These are phyloP conservation scores for Hyles euphorbiae DNA, from an alignment of 1,140 invertebrate genomes.

Conservation along the genomic window DNA sequence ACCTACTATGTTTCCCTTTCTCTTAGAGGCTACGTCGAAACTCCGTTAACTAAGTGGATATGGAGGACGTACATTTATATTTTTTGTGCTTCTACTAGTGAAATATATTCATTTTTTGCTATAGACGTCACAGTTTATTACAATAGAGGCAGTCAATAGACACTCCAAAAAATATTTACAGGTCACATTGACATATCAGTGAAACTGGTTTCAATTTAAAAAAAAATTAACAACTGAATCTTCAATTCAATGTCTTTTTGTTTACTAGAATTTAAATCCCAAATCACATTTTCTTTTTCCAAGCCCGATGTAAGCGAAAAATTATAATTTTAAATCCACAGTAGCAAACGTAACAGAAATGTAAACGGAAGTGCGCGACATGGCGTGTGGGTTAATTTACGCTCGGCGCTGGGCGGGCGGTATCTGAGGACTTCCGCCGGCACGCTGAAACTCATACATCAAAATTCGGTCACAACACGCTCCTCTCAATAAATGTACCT, in stretches of 20 bases:
- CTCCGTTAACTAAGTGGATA: not conserved
- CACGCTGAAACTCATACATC: slow-evolving; percentile 33
- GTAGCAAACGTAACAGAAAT: slow-evolving; percentile 28
- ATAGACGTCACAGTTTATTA: no score
- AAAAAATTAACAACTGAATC: no score
- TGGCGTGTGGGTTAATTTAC: slow-evolving; percentile 34
- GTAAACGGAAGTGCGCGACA: slow-evolving; percentile 26
- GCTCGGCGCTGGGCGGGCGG: slow-evolving; percentile 25
- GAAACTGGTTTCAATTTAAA: no score
- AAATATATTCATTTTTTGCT: no score
- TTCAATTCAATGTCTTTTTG: no score
- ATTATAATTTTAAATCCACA: not conserved
- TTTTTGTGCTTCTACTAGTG: no score
- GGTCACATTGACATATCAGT: no score
- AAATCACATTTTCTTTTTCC: no score
- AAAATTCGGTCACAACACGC: slow-evolving; percentile 26
- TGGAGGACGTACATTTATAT: not conserved
- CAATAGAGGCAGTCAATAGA: no score
- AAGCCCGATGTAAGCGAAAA: no score
- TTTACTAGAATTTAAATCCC: no score
- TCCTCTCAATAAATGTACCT: slow-evolving; percentile 17
- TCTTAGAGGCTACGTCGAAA: slow-evolving; percentile 1
- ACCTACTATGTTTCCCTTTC: slow-evolving; percentile 3
- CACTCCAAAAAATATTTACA: no score
- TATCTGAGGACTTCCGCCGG: slow-evolving; percentile 30